These are phyloP conservation scores for Operophtera brumata DNA, from an alignment of 2,888 invertebrate genomes.

Conservation along the genomic window DNA sequence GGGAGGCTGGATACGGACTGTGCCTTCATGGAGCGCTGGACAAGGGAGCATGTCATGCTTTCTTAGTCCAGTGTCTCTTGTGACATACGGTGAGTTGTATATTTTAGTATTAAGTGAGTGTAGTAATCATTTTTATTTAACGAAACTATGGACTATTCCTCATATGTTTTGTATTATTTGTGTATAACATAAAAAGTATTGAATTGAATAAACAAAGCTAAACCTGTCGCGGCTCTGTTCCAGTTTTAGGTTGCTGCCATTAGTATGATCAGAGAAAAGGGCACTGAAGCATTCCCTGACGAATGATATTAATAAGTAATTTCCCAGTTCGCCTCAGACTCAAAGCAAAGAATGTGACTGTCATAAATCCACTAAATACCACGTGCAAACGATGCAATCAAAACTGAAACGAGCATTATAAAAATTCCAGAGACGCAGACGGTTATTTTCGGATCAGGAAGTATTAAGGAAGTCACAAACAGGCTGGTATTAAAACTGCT, in stretches of 20 bases:
- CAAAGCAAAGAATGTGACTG: slow-evolving; percentile 13
- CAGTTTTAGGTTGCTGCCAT: not conserved
- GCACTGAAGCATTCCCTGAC: slow-evolving; percentile 11
- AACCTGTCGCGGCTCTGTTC: not conserved
- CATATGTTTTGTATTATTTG: no score
- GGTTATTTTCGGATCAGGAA: slow-evolving; percentile 29
- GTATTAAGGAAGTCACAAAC: slow-evolving; percentile 27
- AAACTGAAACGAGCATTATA: slow-evolving; percentile 24
- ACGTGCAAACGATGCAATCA: slow-evolving; percentile 20
- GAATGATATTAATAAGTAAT: slow-evolving; percentile 20
- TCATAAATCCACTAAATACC: slow-evolving; percentile 22
- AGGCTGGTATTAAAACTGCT: slow-evolving; percentile 6
- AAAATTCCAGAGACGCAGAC: slow-evolving; percentile 25
- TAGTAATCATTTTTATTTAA: no score
- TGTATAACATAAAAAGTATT: no score
- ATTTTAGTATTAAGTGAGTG: no score
- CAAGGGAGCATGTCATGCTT: no score
- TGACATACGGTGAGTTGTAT: no score
- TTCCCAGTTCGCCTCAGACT: slow-evolving; percentile 14
- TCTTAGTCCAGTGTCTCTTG: no score
- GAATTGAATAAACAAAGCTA: not conserved
- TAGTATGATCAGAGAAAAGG: slow-evolving; percentile 13
- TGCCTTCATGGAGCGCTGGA: no score
- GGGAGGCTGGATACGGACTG: no score
- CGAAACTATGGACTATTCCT: no score